phyloP scores from a whole-genome alignment of 2,888 invertebrate species.

The Tetropium fuscum region DNA sequence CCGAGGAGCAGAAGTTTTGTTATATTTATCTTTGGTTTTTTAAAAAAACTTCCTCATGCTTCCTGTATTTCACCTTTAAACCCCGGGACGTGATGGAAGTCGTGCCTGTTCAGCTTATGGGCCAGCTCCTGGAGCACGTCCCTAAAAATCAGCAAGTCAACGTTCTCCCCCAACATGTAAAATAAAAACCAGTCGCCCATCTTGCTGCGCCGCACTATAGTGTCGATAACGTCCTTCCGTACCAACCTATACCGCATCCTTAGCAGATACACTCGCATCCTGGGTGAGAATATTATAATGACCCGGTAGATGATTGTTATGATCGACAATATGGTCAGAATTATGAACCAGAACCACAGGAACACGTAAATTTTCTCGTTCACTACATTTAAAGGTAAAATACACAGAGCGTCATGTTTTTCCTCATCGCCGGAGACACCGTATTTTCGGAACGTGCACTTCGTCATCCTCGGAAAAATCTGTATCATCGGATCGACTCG shows the following conservation, averaged over 20 bases:
- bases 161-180: slow-evolving; percentile 94
- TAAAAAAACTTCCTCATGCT: slow-evolving; percentile 75
- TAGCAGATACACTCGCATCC: slow-evolving; percentile 93
- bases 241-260: slow-evolving; percentile 90
- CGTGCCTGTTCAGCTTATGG: slow-evolving; percentile 87
- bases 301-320: slow-evolving; percentile 88
- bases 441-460: slow-evolving; percentile 94
- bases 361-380: slow-evolving; percentile 97
- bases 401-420: slow-evolving; percentile 87
- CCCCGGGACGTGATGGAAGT: slow-evolving; percentile 83
- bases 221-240: slow-evolving; percentile 89
- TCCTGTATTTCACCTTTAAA: slow-evolving; percentile 82
- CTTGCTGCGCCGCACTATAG: slow-evolving; percentile 90
- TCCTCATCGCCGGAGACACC: slow-evolving; percentile 90
- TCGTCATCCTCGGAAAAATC: slow-evolving; percentile 95
- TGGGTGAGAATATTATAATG: slow-evolving; percentile 90
- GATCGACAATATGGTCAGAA: slow-evolving; percentile 84
- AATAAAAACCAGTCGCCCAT: slow-evolving; percentile 97
- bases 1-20: background rate
- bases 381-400: slow-evolving; percentile 92
- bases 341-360: slow-evolving; percentile 97
- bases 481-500: slow-evolving; percentile 94
- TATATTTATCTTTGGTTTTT: background rate
- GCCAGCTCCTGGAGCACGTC: slow-evolving; percentile 95
- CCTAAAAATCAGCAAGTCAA: slow-evolving; percentile 93